phyloP scores from a whole-genome alignment of 2,797 vertebrate species.

The Alexandromys oeconomus region DNA sequence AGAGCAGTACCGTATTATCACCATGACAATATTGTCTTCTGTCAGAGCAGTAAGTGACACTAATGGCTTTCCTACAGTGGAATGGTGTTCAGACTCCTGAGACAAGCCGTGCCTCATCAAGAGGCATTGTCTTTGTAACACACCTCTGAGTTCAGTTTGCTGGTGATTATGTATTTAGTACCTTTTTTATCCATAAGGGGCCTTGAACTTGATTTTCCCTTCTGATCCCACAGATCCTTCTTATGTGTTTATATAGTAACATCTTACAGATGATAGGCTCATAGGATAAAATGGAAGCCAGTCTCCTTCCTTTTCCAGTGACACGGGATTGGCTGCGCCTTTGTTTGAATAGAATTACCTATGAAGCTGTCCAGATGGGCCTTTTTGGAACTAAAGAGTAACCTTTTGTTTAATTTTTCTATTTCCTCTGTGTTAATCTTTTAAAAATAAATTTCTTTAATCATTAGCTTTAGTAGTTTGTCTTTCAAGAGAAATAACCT shows the following conservation, averaged over 20 bases:
- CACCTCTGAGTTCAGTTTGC: neutral
- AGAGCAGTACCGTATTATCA: neutral
- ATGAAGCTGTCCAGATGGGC: neutral
- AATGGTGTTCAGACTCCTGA: neutral
- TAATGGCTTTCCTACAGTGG: neutral
- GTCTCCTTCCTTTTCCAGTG: neutral
- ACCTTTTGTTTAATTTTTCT: neutral
- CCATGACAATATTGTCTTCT: neutral
- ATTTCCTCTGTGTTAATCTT: neutral
- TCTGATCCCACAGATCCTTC: neutral
- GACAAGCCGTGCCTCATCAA: conserved; percentile 9
- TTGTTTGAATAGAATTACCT: neutral
- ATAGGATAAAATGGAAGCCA: neutral
- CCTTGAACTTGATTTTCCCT: neutral
- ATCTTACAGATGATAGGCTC: neutral
- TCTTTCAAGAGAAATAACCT: conserved; percentile 20
- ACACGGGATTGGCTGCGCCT: neutral
- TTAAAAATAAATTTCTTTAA: neutral
- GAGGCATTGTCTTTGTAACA: neutral
- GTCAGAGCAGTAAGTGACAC: neutral
- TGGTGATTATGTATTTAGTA: neutral
- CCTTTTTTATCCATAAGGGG: neutral
- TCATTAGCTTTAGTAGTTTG: neutral
- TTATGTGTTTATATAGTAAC: neutral
- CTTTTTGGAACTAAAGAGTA: neutral